These are phyloP conservation scores for Anhinga rufa DNA, from an alignment of 2,113 vertebrate species.

Conservation along the genomic window DNA sequence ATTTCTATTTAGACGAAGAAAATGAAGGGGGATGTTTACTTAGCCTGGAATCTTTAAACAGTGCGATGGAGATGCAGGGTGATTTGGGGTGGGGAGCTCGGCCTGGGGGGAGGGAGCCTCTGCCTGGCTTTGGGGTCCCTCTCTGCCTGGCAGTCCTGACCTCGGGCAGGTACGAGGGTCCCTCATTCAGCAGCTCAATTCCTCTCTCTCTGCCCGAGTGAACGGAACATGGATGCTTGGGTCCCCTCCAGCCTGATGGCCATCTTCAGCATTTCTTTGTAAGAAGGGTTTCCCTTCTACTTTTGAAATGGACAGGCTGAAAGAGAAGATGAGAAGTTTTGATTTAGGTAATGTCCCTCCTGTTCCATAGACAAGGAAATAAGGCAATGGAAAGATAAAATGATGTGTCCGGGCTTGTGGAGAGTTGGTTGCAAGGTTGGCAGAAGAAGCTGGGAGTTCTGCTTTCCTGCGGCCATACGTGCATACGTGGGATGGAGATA, in stretches of 20 bases:
- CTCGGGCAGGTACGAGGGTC: neutral
- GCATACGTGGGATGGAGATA: neutral
- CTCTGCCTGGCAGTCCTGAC: neutral
- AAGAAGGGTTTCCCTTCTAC: neutral
- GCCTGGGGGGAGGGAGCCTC: neutral
- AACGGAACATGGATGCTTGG: neutral
- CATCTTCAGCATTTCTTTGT: neutral
- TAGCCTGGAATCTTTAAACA: slow-evolving; percentile 68
- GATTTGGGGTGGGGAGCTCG: slow-evolving; percentile 26
- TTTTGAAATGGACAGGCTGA: neutral
- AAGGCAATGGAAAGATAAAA: neutral
- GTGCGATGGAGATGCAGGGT: neutral
- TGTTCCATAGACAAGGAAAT: neutral
- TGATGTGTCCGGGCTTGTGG: neutral
- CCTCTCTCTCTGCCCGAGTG: neutral
- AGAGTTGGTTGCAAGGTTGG: neutral
- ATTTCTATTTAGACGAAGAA: slow-evolving; percentile 76
- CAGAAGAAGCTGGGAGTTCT: neutral
- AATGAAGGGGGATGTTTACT: slow-evolving; percentile 80
- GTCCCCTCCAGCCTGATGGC: neutral
- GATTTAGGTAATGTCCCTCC: neutral
- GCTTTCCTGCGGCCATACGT: accelerated
- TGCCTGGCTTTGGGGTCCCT: neutral
- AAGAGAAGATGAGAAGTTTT: neutral
- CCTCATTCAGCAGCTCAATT: neutral